Conservation (phyloP, 2,113 vertebrate genomes). For the Alligator mississippiensis region DNA sequence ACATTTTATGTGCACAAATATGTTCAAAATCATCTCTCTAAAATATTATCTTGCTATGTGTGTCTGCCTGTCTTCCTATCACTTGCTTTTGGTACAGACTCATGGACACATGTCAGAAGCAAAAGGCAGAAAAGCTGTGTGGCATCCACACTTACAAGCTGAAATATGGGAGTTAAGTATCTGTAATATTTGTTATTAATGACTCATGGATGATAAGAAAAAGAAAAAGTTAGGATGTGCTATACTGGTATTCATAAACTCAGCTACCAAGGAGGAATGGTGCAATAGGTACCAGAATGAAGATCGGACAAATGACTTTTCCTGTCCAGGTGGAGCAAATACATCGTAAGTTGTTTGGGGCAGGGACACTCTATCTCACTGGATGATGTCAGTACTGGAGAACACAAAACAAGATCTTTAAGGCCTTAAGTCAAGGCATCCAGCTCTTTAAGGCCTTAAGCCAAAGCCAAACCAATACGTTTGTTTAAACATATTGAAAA, state of each 20-base stretch:
- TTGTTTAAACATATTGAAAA: background rate
- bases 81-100: background rate
- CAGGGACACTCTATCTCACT: background rate
- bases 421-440: background rate
- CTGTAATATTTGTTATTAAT: background rate
- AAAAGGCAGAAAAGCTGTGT: background rate
- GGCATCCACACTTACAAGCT: background rate
- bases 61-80: background rate
- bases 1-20: background rate
- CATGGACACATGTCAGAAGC: accelerated
- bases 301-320: accelerated
- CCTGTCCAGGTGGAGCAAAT: accelerated
- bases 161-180: background rate
- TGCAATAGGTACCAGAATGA: background rate
- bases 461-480: accelerated
- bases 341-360: accelerated
- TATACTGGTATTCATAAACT: background rate
- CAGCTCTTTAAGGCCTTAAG: background rate
- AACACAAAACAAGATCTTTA: background rate
- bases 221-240: background rate
- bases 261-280: background rate
- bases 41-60: background rate
- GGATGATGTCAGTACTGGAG: accelerated
- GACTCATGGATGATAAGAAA: accelerated
- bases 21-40: background rate